These are phyloP conservation scores for Drosophila ironensis DNA, from an alignment of 1,140 invertebrate species.

Conservation along the genomic window DNA sequence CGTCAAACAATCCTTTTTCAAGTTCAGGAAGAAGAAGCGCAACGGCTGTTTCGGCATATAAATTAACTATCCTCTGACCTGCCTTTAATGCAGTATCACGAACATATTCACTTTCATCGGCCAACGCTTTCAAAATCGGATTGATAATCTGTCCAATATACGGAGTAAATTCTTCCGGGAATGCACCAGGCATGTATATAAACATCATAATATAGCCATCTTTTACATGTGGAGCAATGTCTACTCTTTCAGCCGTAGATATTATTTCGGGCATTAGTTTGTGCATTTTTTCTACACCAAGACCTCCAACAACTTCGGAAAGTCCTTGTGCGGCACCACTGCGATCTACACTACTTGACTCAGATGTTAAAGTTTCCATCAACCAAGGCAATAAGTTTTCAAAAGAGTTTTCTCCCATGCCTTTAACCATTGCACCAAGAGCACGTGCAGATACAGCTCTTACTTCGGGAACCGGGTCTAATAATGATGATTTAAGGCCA, in stretches of 20 bases:
- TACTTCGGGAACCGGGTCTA: slow-evolving; percentile 98
- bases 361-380: slow-evolving; percentile 98
- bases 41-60: slow-evolving; percentile 98
- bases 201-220: slow-evolving; percentile 99
- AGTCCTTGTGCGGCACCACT: slow-evolving; percentile 99
- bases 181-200: slow-evolving; percentile 99
- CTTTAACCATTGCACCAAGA: slow-evolving; percentile 97
- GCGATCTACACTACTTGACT: slow-evolving; percentile 96
- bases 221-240: slow-evolving; percentile 98
- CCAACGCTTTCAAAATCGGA: slow-evolving; percentile 97
- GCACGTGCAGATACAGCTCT: slow-evolving; percentile 96
- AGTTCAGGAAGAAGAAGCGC: slow-evolving; percentile 96
- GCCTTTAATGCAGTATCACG: slow-evolving; percentile 97
- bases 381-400: slow-evolving; percentile 98
- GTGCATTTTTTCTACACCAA: slow-evolving; percentile 97
- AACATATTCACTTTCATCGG: slow-evolving; percentile 99
- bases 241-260: slow-evolving; percentile 94
- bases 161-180: slow-evolving; percentile 96
- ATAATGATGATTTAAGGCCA: slow-evolving; percentile 96
- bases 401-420: slow-evolving; percentile 97
- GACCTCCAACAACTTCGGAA: slow-evolving; percentile 96
- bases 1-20: slow-evolving; percentile 96
- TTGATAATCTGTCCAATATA: slow-evolving; percentile 99
- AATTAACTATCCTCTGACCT: slow-evolving; percentile 97
- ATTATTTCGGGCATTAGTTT: slow-evolving; percentile 99